Conservation (phyloP, 1,140 invertebrate species). For the Reticulitermes speratus region DNA sequence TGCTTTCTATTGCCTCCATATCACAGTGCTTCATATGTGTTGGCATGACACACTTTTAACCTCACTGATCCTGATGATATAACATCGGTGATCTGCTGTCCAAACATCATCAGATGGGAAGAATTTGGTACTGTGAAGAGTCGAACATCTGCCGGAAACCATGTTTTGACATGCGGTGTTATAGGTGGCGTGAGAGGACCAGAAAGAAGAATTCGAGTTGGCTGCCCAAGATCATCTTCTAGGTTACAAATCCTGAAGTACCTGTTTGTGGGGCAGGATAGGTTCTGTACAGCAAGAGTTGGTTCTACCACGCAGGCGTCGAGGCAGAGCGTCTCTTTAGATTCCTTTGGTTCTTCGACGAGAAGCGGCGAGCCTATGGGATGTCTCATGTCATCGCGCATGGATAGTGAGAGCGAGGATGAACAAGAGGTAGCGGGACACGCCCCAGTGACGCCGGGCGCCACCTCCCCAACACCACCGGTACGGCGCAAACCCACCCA, state of each 20-base stretch:
- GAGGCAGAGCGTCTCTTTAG: not conserved
- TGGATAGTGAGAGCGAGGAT: not conserved
- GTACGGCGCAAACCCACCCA: constrained; percentile 9
- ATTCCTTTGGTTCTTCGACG: not conserved
- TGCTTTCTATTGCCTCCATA: not conserved
- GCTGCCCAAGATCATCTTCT: not conserved
- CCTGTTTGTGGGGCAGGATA: not conserved
- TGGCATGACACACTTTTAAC: not conserved
- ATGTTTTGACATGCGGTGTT: not conserved
- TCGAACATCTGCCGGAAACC: not conserved
- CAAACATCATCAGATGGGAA: not conserved
- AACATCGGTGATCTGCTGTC: not conserved
- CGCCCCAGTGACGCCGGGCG: not conserved
- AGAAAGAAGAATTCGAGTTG: constrained; percentile 7
- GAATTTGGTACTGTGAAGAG: not conserved
- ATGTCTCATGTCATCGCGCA: not conserved
- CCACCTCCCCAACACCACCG: constrained; percentile 10
- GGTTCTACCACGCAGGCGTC: not conserved
- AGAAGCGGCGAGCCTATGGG: not conserved
- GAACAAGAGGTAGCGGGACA: not conserved
- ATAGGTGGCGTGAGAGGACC: constrained; percentile 7
- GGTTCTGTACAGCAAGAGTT: not conserved
- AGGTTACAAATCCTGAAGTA: not conserved
- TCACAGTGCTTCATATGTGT: not conserved
- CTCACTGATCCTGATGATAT: not conserved